Percentiles rank a stretch among this genome's conserved stretches.
phyloP scores from a whole-genome alignment of 2,888 invertebrate species.

The Sympetrum striolatum region DNA sequence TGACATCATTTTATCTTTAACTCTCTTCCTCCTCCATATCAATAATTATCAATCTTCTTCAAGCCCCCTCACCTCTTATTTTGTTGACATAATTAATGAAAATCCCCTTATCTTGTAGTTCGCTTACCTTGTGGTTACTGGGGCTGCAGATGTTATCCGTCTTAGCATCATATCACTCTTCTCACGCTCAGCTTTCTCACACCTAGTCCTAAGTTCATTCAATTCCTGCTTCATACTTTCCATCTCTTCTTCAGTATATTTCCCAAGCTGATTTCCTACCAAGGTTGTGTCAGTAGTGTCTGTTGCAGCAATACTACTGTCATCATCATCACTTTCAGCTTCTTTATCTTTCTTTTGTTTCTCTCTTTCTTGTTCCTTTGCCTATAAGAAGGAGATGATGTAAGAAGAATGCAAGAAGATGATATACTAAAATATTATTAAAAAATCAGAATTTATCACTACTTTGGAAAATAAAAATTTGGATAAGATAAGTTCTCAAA shows the following conservation, averaged over 20 bases:
- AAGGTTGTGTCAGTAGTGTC: slow-evolving; percentile 75
- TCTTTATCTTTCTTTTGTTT: slow-evolving; percentile 43
- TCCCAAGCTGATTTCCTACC: slow-evolving; percentile 57
- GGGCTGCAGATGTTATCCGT: slow-evolving; percentile 74
- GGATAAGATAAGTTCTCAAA: too few species aligned
- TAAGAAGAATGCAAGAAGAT: too few species aligned
- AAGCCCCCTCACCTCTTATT: too few species aligned
- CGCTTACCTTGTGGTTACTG: slow-evolving; percentile 67
- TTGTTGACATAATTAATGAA: too few species aligned
- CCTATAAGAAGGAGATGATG: background rate
- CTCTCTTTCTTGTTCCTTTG: background rate
- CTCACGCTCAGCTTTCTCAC: slow-evolving; percentile 84
- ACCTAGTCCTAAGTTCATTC: slow-evolving; percentile 74
- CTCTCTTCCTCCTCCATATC: too few species aligned
- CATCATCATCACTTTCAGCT: slow-evolving; percentile 56
- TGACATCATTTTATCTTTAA: too few species aligned
- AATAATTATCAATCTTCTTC: too few species aligned
- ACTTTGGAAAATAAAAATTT: too few species aligned
- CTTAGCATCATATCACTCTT: slow-evolving; percentile 84
- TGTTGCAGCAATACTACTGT: slow-evolving; percentile 64
- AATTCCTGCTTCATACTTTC: slow-evolving; percentile 68
- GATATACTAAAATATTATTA: too few species aligned
- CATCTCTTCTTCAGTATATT: slow-evolving; percentile 65
- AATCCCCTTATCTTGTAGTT: background rate
- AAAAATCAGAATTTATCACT: too few species aligned